phyloP scores from a whole-genome alignment of 2,888 invertebrate genomes.

The Apamea epomidion region DNA sequence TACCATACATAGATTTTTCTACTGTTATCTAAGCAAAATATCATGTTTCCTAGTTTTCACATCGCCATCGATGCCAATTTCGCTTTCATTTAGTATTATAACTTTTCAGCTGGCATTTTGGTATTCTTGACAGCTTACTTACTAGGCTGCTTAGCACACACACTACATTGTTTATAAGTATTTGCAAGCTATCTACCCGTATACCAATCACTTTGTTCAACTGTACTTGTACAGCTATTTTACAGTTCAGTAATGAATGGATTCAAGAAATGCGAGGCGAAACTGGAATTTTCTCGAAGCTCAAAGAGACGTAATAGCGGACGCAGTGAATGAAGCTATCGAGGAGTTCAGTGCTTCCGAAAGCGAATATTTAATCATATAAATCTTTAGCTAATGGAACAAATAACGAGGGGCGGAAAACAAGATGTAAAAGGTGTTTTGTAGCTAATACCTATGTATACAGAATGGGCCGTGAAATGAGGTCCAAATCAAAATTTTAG shows the following conservation, averaged over 20 bases:
- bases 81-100: neutral
- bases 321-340: constrained; percentile 54
- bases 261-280: constrained; percentile 46
- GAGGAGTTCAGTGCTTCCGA: constrained; percentile 38
- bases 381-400: constrained; percentile 24
- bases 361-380: constrained; percentile 51
- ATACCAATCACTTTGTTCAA: neutral
- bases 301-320: constrained; percentile 51
- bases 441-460: neutral
- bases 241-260: constrained; percentile 54
- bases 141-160: neutral
- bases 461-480: too few species aligned
- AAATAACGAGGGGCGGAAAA: neutral
- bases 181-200: neutral
- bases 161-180: neutral
- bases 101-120: too few species aligned
- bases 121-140: neutral
- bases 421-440: neutral
- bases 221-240: constrained; percentile 54
- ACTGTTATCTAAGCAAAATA: neutral
- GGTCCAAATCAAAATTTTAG: too few species aligned
- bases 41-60: neutral
- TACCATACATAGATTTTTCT: neutral
- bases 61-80: neutral
- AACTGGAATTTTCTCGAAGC: constrained; percentile 45